These are phyloP conservation scores for Lasaia peninsularis DNA, from an alignment of 1,140 invertebrate genomes.

Conservation along the genomic window DNA sequence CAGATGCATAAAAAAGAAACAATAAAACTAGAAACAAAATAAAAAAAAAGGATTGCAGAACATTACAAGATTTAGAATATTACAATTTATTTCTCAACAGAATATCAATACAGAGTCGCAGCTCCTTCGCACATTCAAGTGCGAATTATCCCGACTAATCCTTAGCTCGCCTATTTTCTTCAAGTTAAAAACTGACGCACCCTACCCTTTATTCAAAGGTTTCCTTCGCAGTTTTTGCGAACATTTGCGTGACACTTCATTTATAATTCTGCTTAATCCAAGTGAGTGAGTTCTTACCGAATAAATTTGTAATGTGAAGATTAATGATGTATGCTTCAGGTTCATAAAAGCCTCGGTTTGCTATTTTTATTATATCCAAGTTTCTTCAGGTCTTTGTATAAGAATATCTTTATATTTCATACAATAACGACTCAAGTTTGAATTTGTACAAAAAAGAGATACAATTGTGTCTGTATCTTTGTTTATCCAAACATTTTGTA, in stretches of 20 bases:
- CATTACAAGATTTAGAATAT: neutral
- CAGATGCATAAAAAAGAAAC: no score
- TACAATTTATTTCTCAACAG: neutral
- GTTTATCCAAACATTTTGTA: no score
- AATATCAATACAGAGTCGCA: neutral
- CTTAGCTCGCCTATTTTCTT: constrained; percentile 31
- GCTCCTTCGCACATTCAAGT: constrained; percentile 17
- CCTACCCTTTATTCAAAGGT: constrained; percentile 47
- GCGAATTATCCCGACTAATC: constrained; percentile 22
- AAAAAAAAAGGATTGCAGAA: no score
- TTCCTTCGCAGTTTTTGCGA: constrained; percentile 63
- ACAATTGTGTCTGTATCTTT: no score
- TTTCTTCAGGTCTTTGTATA: constrained; percentile 31
- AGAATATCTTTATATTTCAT: constrained; percentile 12
- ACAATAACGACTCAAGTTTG: constrained; percentile 15
- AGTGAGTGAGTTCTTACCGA: constrained; percentile 71
- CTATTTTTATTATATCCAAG: constrained; percentile 45
- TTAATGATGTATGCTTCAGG: constrained; percentile 41
- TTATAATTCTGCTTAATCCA: constrained; percentile 73
- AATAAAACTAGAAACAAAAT: no score
- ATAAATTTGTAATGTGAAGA: constrained; percentile 73
- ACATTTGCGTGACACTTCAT: constrained; percentile 65
- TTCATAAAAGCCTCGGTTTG: constrained; percentile 29
- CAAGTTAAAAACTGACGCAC: constrained; percentile 50
- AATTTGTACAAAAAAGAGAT: neutral